Base-by-base conservation (phyloP, 2,113 vertebrate species). In the Campylorhamphus procurvoides region DNA sequence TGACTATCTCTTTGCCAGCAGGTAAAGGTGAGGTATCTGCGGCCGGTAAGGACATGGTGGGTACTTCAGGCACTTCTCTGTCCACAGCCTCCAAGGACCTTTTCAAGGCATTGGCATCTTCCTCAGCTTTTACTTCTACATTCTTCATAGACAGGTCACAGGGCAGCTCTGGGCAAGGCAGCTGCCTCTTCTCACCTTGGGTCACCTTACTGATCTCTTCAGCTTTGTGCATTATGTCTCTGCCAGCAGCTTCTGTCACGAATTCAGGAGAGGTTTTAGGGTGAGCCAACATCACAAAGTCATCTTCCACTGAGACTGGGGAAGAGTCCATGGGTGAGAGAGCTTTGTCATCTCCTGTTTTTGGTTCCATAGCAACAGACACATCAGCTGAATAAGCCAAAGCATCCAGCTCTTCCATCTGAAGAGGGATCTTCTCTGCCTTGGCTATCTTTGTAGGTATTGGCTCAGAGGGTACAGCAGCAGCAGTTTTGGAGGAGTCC, bases 391-490 rank as follows among this genome's bases (percentile, higher is more conserved):
- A 93, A 64, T 94, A 97, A 74, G 76, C 49, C 53, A 90, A 16
- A 91, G 95, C 80, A 68, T 42, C 73, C 66, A 98, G 90, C n/a
- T 97, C 98, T 93, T 98, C 97, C 98, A 98, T 97, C 18, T 98
- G 97, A 89, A 98, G 91, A 87, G 97, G 89, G 74, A 96, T 95
- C 90, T 98, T 98, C 91, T 97, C 97, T 60, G 93, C 90, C 77
- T 94, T 96, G 59, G 56, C 67, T 84, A 35, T 68, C 79, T 97
- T 92, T 69, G 93, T 14, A 77, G 95, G 83, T 50, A 92, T 72
- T 81, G 89, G 89, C 59, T 94, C 96, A 77, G 90, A 56, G 1
- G 69, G 80, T 33, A 85, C 10, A 66, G 72, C 12, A 12, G 82
- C 46, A 78, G 12, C 63, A 56, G 40, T 87, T 93, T 81, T 93